Base-by-base conservation (phyloP, 2,113 vertebrate genomes). In the Elgaria multicarinata region DNA sequence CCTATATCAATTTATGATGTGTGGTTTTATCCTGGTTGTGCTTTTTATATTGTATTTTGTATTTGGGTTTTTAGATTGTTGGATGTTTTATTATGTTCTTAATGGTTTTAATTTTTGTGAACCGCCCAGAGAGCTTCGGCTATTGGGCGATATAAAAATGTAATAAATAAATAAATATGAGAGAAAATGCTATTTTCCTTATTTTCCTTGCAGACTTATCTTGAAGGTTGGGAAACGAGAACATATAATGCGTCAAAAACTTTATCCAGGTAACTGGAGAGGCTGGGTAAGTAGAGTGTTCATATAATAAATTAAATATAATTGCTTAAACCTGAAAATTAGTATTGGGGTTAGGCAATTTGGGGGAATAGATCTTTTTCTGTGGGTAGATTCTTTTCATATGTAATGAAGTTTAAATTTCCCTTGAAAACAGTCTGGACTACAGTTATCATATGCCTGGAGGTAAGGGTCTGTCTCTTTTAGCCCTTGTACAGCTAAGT, bases 211-310 rank as follows among this genome's bases (percentile, higher is more conserved):
- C 55, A 67, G 28, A 1, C 69, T 67, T 77, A 36, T 44, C 12
- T 83, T 31, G 33, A 42, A 9, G 2, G 26, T 55, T 64, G 46
- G 50, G 26, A 90, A 89, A 33, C 26, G 80, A 20, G 83, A 87
- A 31, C 90, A 77, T 53, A 91, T 91, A 77, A 78, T 42, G 79
- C 87, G 58, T 1, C 33, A 2, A 39, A 82, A 84, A 62, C 22
- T 33, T 64, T 89, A 24, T 58, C 78, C n/a, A 83, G 28, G 55
- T 76, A 64, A 62, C 36, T 64, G 14, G 78, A 18, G 87, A 93
- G 66, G 72, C 91, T 44, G 31, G 39, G 74, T 77, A n/a, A 77
- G 74, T 77, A 14, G 74, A 2, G 58, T n/a, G 8, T 87, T 66
- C n/a, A 46, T 46, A 33, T 66, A 58, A 53, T 14, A 85, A 55